phyloP scores from a whole-genome alignment of 2,888 invertebrate genomes.

The Temnothorax ravouxi region DNA sequence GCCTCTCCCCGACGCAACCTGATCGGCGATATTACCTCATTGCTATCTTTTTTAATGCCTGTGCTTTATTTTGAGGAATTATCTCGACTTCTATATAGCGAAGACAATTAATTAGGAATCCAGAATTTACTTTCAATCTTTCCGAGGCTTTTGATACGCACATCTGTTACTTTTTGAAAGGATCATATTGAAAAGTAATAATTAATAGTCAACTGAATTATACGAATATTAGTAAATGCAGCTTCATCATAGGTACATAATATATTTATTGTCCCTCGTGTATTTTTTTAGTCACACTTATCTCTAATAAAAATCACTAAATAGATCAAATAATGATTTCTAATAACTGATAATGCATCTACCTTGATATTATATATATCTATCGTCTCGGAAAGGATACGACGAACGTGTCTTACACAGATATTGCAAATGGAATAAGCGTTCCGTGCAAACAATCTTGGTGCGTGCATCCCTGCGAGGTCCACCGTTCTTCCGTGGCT shows the following conservation, averaged over 20 bases:
- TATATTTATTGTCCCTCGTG: neutral
- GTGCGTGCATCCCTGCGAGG: constrained; percentile 15
- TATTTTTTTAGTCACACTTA: neutral
- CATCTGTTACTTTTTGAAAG: neutral
- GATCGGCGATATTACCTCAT: neutral
- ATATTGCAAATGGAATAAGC: neutral
- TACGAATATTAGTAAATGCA: neutral
- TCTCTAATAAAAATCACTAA: neutral
- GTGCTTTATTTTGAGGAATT: constrained; percentile 12
- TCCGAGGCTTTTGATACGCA: neutral
- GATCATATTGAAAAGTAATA: neutral
- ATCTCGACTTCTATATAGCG: neutral
- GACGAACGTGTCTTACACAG: neutral
- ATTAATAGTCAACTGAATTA: neutral
- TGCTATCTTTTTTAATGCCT: too few species aligned
- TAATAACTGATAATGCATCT: neutral
- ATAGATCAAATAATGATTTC: neutral
- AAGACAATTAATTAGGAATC: neutral
- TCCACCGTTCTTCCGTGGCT: constrained; percentile 8
- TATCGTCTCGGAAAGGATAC: neutral
- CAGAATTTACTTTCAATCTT: neutral
- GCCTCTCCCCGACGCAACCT: neutral
- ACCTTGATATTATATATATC: neutral
- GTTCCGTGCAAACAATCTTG: constrained; percentile 20
- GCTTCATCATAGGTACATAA: neutral